A percentile compares a stretch with the other conserved stretches of the same genome.
Conservation (phyloP, 2,888 invertebrate genomes). For the Xylota segnis region DNA sequence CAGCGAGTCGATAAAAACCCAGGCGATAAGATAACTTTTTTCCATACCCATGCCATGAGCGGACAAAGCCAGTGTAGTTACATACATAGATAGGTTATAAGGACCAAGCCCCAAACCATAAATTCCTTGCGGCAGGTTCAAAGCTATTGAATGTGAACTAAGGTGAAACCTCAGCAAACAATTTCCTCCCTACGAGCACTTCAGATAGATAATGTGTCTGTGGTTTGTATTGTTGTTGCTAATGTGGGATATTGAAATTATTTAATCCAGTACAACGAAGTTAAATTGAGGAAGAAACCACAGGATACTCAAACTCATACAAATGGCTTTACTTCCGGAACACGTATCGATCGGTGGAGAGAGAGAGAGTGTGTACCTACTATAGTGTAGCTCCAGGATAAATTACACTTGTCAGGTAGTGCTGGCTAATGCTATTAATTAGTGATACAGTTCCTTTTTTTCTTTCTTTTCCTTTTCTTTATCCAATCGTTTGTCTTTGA, state of each 20-base stretch:
- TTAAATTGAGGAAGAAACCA: constrained; percentile 41
- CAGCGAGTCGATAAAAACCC: constrained; percentile 14
- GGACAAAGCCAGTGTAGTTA: not conserved
- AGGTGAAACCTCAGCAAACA: not conserved
- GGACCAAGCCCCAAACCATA: constrained; percentile 35
- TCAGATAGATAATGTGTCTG: constrained; percentile 3
- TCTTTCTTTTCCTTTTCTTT: too few relatives aligned
- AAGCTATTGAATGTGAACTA: constrained; percentile 12
- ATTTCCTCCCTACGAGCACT: not conserved
- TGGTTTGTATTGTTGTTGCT: constrained; percentile 12
- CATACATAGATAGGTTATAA: too few relatives aligned
- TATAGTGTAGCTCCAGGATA: constrained; percentile 15
- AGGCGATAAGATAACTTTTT: constrained; percentile 13
- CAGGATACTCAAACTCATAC: constrained; percentile 50
- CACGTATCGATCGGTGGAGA: constrained; percentile 28
- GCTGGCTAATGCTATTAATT: constrained; percentile 34
- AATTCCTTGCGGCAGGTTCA: constrained; percentile 7
- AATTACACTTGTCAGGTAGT: constrained; percentile 32
- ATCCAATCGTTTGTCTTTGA: constrained; percentile 4
- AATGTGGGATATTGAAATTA: constrained; percentile 20
- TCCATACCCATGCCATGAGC: not conserved
- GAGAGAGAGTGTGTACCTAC: not conserved
- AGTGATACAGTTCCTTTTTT: constrained; percentile 9
- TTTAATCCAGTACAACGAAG: constrained; percentile 29
- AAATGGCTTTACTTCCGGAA: constrained; percentile 57